Conservation (phyloP, 1,140 invertebrate genomes). For the Hylaeus anthracinus region DNA sequence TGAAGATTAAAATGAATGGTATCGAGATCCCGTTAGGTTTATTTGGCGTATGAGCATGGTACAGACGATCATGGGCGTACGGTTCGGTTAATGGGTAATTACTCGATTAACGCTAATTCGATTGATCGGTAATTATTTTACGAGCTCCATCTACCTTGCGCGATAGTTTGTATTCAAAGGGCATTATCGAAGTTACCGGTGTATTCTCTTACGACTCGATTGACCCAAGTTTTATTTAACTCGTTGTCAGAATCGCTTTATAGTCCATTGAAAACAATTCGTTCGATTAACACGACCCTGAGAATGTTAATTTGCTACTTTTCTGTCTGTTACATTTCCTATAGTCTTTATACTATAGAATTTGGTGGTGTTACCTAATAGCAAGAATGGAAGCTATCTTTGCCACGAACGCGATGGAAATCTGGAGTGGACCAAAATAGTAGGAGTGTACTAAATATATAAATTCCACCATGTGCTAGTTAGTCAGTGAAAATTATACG, state of each 20-base stretch:
- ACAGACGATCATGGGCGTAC: slow-evolving; percentile 41
- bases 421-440: too few relatives aligned
- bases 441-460: too few relatives aligned
- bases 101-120: slow-evolving; percentile 67
- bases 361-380: too few relatives aligned
- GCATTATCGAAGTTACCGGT: slow-evolving; percentile 19
- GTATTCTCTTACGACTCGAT: slow-evolving; percentile 35
- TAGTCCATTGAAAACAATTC: neutral
- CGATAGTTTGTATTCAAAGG: slow-evolving; percentile 29
- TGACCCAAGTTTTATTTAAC: slow-evolving; percentile 5
- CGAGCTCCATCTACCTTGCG: slow-evolving; percentile 10
- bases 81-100: slow-evolving; percentile 70
- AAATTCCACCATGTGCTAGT: too few relatives aligned
- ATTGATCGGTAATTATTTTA: slow-evolving; percentile 46
- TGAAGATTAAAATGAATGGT: slow-evolving; percentile 29
- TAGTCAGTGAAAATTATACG: too few relatives aligned
- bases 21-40: slow-evolving; percentile 6
- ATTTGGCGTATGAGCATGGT: slow-evolving; percentile 21
- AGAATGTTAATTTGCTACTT: too few relatives aligned
- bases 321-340: too few relatives aligned
- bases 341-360: too few relatives aligned
- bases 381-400: too few relatives aligned
- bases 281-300: too few relatives aligned
- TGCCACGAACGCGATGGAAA: too few relatives aligned
- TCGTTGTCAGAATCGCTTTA: neutral